Evolutionary conservation across 1,140 invertebrate genomes (phyloP).

Genomic region (Oncopodura yosiiana): DNA sequence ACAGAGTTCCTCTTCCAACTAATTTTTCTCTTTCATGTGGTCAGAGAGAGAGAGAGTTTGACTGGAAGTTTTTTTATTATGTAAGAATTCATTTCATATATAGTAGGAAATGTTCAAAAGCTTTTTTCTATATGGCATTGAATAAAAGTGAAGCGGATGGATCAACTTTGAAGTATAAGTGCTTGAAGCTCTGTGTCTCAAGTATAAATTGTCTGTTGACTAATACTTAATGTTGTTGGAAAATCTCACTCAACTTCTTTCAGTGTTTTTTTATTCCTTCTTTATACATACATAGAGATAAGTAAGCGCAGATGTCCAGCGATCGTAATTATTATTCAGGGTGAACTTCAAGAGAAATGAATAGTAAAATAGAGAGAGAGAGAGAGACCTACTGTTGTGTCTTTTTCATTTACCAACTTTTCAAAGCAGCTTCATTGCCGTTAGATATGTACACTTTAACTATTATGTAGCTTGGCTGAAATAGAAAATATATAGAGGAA

Average conservation of each 20-base stretch:
- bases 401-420: neutral
- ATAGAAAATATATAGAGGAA: too few relatives aligned
- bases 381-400: conserved; percentile 10
- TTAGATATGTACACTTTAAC: neutral
- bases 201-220: neutral
- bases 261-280: conserved; percentile 8
- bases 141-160: conserved; percentile 3
- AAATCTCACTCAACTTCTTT: neutral
- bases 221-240: neutral
- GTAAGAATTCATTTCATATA: neutral
- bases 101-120: neutral
- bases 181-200: neutral
- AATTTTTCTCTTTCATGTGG: neutral
- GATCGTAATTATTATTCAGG: conserved; percentile 21
- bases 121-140: neutral
- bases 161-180: neutral
- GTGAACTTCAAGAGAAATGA: too few relatives aligned
- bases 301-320: conserved; percentile 19
- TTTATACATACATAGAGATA: neutral
- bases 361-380: too few relatives aligned
- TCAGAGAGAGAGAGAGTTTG: conserved; percentile 2
- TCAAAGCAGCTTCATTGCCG: neutral
- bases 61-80: neutral
- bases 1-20: too few relatives aligned
- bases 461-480: neutral